Evolutionary conservation across 2,797 vertebrate genomes (phyloP).

Genomic region (Echeneis naucrates): DNA sequence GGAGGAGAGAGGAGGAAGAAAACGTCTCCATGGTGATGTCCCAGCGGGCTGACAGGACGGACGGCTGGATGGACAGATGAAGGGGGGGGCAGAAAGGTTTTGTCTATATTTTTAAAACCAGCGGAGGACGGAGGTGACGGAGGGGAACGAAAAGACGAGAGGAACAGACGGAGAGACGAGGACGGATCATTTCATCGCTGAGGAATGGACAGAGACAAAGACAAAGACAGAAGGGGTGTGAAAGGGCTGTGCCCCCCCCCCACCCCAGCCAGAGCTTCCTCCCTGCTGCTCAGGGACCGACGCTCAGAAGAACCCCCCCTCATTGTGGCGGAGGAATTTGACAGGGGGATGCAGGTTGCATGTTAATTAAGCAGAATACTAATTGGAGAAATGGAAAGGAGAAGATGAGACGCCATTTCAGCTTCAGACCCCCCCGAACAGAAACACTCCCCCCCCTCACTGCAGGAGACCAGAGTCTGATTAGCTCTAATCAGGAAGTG

Average conservation of each 20-base stretch:
- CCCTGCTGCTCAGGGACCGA: slow-evolving; percentile 59
- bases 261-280: too few species aligned
- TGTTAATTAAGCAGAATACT: slow-evolving; percentile 82
- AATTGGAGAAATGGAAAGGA: slow-evolving; percentile 69
- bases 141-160: slow-evolving; percentile 34
- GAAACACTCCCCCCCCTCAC: slow-evolving; percentile 33
- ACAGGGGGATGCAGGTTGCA: slow-evolving; percentile 74
- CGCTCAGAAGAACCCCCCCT: slow-evolving; percentile 65
- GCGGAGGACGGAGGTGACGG: slow-evolving; percentile 7
- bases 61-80: slow-evolving; percentile 9
- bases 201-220: background rate
- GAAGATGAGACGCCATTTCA: slow-evolving; percentile 36
- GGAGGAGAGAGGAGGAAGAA: background rate
- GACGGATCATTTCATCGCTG: slow-evolving; percentile 11
- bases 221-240: slow-evolving; percentile 17
- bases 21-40: slow-evolving; percentile 23
- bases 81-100: slow-evolving; percentile 33
- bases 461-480: slow-evolving; percentile 63
- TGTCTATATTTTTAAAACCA: slow-evolving; percentile 35
- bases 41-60: slow-evolving; percentile 25
- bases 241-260: background rate
- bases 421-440: slow-evolving; percentile 7
- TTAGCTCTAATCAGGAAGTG: slow-evolving; percentile 62
- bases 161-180: background rate
- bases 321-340: slow-evolving; percentile 63